Conservation (phyloP, 2,113 vertebrate species). For the Cynocephalus volans region DNA sequence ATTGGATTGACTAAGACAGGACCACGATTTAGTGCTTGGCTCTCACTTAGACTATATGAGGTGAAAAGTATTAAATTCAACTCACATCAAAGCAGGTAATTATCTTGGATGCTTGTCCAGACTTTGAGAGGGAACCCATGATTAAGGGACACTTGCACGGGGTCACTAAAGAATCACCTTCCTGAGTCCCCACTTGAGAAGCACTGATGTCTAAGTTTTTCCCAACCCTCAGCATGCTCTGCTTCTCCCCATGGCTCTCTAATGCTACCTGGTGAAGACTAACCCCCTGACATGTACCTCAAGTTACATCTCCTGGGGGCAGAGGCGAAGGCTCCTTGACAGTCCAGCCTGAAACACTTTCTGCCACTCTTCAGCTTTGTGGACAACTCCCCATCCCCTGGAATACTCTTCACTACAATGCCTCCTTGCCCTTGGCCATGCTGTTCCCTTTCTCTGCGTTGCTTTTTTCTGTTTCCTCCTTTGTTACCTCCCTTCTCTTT, state of each 20-base stretch:
- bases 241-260: background rate
- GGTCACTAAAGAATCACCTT: background rate
- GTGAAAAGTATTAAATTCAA: background rate
- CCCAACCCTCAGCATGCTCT: background rate
- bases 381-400: background rate
- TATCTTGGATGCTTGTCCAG: background rate
- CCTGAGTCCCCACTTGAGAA: background rate
- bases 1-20: background rate
- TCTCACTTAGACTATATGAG: no score
- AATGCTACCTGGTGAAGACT: background rate
- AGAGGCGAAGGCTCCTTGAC: background rate
- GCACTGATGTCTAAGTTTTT: background rate
- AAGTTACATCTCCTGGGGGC: background rate
- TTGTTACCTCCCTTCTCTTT: background rate
- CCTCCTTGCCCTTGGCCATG: background rate
- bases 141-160: background rate
- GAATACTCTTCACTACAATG: background rate
- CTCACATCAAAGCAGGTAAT: background rate
- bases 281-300: background rate
- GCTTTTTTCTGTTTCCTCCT: background rate
- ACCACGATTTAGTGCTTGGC: background rate
- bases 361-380: background rate
- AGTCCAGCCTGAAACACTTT: background rate
- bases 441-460: background rate
- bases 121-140: background rate